Base-by-base conservation (phyloP, 2,888 invertebrate species). In the Clostera curtula region DNA sequence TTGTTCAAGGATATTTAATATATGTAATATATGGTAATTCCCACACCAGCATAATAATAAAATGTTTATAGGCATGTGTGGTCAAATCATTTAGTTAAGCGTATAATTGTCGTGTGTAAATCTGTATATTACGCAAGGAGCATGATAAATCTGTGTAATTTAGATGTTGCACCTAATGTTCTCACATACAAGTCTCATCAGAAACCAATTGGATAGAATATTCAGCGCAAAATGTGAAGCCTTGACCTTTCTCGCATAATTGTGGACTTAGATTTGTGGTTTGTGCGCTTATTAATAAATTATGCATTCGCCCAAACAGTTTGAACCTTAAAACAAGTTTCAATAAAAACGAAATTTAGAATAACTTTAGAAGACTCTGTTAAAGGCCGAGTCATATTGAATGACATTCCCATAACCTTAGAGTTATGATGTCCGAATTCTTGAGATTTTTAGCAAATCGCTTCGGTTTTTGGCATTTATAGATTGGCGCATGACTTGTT, bases 341-440 rank as follows among this genome's bases (percentile, higher is more conserved):
- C 3, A 12, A 45, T 56, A 66, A 56, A 56, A 53, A 32, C 38
- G 34, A 45, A 53, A 60, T 60, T 58, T 54, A 41, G 52, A 65
- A 64, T 56, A 63, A 48, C 56, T 48, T 48, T 40, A 44, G 42
- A 56, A 57, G 57, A 56, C 67, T 64, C 70, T 58, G 60, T 40
- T 63, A 71, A 73, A 75, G 72, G 73, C 62, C 63, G 48, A 31
- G 34, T 43, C 44, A 49, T 42, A 37, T 46, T 59, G 59, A 72
- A 69, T 67, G 63, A 66, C 48, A 69, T 74, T 75, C 72, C 64
- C 72, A 72, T 56, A 76, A 68, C 67, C 70, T 71, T 59, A 61
- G 42, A 34, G 48, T 45, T 3, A 32, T 22, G 19, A 27, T 11
- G 20, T 39, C 19, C n/a, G 26, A 39, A 39, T 40, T 48, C 31